These are phyloP conservation scores for Zaprionus tsacasi DNA, from an alignment of 1,140 invertebrate species.

Conservation along the genomic window DNA sequence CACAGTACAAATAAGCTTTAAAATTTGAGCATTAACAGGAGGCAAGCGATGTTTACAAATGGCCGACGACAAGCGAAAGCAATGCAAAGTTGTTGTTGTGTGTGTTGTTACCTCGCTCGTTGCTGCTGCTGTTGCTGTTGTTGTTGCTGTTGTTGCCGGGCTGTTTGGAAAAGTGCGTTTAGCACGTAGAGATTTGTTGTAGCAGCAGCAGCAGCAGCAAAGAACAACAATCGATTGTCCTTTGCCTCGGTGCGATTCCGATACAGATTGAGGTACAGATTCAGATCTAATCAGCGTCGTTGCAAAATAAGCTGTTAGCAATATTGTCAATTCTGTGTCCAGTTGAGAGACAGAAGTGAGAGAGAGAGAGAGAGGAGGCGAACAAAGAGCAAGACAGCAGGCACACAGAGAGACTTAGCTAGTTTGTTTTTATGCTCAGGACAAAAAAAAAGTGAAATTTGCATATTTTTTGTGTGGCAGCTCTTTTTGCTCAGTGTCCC, in stretches of 20 bases:
- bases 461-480: constrained; percentile 50
- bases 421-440: constrained; percentile 72
- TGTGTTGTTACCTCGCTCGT: constrained; percentile 3
- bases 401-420: constrained; percentile 44
- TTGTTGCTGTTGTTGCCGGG: constrained; percentile 14
- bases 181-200: constrained; percentile 52
- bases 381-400: constrained; percentile 4
- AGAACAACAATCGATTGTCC: constrained; percentile 34
- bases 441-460: constrained; percentile 65
- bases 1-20: constrained; percentile 64
- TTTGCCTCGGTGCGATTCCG: background rate
- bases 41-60: constrained; percentile 57
- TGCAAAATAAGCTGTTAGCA: constrained; percentile 76
- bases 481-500: background rate
- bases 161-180: constrained; percentile 48
- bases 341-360: background rate
- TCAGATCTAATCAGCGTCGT: constrained; percentile 73
- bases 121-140: constrained; percentile 3
- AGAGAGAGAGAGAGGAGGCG: background rate
- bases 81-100: constrained; percentile 31
- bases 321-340: constrained; percentile 71
- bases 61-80: constrained; percentile 43
- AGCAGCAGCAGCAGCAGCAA: constrained; percentile 27
- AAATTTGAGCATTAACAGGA: constrained; percentile 64
- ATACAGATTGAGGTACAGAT: constrained; percentile 1